phyloP scores from a whole-genome alignment of 2,888 invertebrate genomes.

The Orgyia antiqua region DNA sequence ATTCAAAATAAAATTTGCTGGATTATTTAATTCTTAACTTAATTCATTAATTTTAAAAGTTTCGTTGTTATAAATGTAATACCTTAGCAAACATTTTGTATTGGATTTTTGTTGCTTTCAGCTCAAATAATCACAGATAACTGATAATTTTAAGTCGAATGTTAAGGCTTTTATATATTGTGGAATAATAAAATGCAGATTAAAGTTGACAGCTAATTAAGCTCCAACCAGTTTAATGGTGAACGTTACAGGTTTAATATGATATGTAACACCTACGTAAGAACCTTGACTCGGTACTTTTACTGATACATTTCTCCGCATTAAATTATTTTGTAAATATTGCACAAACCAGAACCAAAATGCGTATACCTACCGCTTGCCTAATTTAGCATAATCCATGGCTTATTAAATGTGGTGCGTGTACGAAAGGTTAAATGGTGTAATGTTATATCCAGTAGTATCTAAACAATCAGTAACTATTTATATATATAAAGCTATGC shows the following conservation, averaged over 20 bases:
- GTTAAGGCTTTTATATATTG: neutral
- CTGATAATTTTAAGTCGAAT: neutral
- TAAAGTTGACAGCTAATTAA: too few relatives aligned
- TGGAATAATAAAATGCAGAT: neutral
- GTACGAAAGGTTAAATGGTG: too few relatives aligned
- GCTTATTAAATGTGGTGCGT: too few relatives aligned
- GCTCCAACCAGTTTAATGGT: neutral
- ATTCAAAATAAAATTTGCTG: too few relatives aligned
- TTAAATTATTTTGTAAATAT: neutral
- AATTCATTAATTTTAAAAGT: too few relatives aligned
- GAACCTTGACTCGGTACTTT: neutral
- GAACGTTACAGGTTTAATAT: neutral
- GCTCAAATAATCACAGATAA: neutral
- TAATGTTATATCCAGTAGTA: too few relatives aligned
- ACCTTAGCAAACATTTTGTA: neutral
- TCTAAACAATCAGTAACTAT: too few relatives aligned
- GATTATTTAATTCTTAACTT: too few relatives aligned
- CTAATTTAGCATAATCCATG: too few relatives aligned
- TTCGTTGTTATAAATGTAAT: too few relatives aligned
- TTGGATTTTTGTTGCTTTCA: neutral
- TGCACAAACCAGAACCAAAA: neutral
- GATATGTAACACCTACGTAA: neutral
- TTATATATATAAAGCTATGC: too few relatives aligned
- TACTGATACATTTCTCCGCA: slow-evolving; percentile 1
- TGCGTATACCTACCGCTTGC: too few relatives aligned